These are phyloP conservation scores for Dicyrtomina minuta DNA, from an alignment of 2,888 invertebrate species.

Conservation along the genomic window DNA sequence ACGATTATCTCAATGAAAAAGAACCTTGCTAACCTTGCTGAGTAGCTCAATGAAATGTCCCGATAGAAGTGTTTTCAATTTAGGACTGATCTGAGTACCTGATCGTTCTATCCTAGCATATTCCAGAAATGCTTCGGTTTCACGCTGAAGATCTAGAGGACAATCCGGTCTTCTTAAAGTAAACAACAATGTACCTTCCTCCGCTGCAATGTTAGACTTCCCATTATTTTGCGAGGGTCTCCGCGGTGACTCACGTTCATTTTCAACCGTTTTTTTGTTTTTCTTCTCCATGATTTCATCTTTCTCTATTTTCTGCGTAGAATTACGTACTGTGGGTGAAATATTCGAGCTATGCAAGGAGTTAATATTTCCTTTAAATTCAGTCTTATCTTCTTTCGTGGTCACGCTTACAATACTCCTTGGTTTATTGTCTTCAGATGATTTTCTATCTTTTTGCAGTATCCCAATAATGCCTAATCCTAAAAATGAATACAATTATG, in stretches of 20 bases:
- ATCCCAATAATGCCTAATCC: too few species aligned
- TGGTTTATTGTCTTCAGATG: too few species aligned
- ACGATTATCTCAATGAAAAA: too few species aligned
- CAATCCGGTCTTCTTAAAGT: constrained; percentile 11
- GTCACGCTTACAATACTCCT: too few species aligned
- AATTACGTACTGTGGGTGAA: background rate
- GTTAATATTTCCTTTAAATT: too few species aligned
- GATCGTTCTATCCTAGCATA: constrained; percentile 11
- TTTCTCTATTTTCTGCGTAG: background rate
- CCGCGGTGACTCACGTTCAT: constrained; percentile 6
- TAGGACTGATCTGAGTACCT: constrained; percentile 1
- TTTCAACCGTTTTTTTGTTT: background rate
- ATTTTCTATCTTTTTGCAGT: too few species aligned
- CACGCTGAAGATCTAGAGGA: constrained; percentile 8
- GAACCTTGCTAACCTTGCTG: constrained; percentile 30
- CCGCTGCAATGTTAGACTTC: background rate
- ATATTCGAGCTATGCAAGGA: background rate
- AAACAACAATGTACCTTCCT: constrained; percentile 3
- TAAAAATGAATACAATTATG: background rate
- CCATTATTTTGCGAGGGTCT: constrained; percentile 2
- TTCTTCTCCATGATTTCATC: background rate
- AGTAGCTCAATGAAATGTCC: constrained; percentile 29
- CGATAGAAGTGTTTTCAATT: constrained; percentile 14
- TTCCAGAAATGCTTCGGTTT: constrained; percentile 9
- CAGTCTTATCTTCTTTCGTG: too few species aligned